Evolutionary conservation across 2,888 invertebrate species (phyloP), one percentile per base, ranked within the genome.

Genomic region (Zhuqinia jingwanae): DNA sequence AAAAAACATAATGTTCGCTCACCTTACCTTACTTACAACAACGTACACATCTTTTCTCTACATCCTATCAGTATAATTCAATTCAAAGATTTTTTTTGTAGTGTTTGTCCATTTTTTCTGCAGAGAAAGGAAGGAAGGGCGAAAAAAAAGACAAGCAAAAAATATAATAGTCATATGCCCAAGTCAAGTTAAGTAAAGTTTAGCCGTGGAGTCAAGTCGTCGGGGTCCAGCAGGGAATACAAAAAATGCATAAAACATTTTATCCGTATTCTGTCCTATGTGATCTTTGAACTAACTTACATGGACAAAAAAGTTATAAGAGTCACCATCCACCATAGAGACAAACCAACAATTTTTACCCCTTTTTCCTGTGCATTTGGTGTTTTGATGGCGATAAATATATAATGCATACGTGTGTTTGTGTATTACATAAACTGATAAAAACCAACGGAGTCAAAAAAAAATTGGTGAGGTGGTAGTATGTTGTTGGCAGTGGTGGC

Each of bases 381-480:
- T n/a, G n/a, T n/a, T n/a, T n/a, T 36, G 20, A 22, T 47, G 68
- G 30, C 30, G 20, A 45, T 22, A 68, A 68, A 68, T 68, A 68
- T 68, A 45, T 68, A 45, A 68, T 68, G 68, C 20, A 68, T 68
- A 20, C 27, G 36, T 42, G 65, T 30, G 68, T 45, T n/a, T 50
- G 47, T 47, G 60, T 47, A 63, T n/a, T 27, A 27, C 8, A 36
- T 8, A 36, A 0, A 65, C 65, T 17, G 45, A 68, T 27, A 63
- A 78, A 63, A 78, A 63, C 47, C 47, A 77, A 63, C 63, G 63
- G 78, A 63, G 63, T 63, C 78, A 63, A 78, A 63, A 70, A 68
- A 75, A 27, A 63, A 47, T 77, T 45, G 42, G 22, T 58, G 76
- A 50, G 15, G 15, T 15, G 50, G 50, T n/a, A 50, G 50, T 3